Conservation (phyloP, 2,113 vertebrate genomes). For the Leucoraja erinaceus region DNA sequence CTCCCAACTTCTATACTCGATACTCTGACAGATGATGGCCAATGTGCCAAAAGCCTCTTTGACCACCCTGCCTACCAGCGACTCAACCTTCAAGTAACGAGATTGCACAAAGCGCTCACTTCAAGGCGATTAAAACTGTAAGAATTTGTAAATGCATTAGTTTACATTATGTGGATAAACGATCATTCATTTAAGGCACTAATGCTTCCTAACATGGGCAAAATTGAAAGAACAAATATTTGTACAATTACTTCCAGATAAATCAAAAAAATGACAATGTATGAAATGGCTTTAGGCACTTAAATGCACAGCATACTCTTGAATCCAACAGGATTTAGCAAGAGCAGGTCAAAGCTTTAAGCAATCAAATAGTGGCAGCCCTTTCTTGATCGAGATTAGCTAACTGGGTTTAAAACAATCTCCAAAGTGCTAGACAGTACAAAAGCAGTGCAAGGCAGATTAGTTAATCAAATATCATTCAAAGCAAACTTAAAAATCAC, state of each 20-base stretch:
- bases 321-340: conserved; percentile 32
- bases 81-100: conserved; percentile 22
- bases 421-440: conserved; percentile 36
- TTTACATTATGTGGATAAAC: conserved; percentile 11
- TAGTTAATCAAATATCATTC: conserved; percentile 37
- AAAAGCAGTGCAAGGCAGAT: conserved; percentile 31
- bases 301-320: conserved; percentile 21
- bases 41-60: no score
- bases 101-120: neutral
- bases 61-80: no score
- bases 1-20: no score
- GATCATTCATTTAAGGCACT: conserved; percentile 9
- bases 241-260: conserved; percentile 11
- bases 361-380: conserved; percentile 27
- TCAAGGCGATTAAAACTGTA: neutral
- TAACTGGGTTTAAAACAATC: conserved; percentile 32
- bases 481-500: conserved; percentile 34
- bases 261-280: conserved; percentile 19
- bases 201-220: neutral
- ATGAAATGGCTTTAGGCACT: conserved; percentile 34
- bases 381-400: conserved; percentile 32
- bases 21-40: no score
- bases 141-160: neutral
- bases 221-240: conserved; percentile 36
- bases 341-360: conserved; percentile 31